These are phyloP conservation scores for Oedothorax gibbosus DNA, from an alignment of 1,140 invertebrate species.

Conservation along the genomic window DNA sequence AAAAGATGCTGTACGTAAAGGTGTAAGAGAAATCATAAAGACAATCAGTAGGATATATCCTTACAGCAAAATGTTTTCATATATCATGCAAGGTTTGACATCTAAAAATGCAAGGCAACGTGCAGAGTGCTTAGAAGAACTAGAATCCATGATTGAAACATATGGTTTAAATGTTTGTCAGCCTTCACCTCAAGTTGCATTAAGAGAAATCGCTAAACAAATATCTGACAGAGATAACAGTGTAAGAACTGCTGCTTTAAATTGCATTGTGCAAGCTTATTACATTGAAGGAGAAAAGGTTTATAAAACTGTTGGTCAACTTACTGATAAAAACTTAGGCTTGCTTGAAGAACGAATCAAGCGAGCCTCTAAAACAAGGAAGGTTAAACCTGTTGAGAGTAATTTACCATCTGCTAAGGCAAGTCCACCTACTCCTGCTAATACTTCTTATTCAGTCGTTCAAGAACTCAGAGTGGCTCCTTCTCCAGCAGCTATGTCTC, in stretches of 20 bases:
- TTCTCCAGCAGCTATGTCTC: background rate
- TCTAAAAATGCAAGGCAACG: conserved; percentile 97
- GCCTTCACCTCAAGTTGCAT: conserved; percentile 79
- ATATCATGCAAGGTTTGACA: conserved; percentile 93
- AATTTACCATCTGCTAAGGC: conserved; percentile 35
- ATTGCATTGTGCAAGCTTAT: conserved; percentile 92
- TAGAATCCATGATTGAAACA: conserved; percentile 86
- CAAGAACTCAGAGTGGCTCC: conserved; percentile 19
- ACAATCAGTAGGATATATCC: conserved; percentile 88
- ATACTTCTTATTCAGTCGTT: conserved; percentile 15
- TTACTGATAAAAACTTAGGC: conserved; percentile 93
- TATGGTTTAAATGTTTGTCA: conserved; percentile 89
- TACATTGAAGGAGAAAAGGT: conserved; percentile 90
- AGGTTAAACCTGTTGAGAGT: conserved; percentile 75
- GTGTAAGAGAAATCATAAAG: conserved; percentile 86
- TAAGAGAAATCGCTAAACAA: conserved; percentile 93
- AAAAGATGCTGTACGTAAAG: conserved; percentile 92
- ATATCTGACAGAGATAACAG: conserved; percentile 96
- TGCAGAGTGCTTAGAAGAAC: conserved; percentile 93
- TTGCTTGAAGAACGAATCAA: conserved; percentile 96
- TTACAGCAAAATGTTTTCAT: conserved; percentile 88
- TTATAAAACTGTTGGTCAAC: conserved; percentile 90
- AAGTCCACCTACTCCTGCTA: conserved; percentile 26
- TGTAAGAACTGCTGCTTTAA: conserved; percentile 95
- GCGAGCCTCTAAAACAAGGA: conserved; percentile 71